Conservation (phyloP, 2,888 invertebrate species). For the Nowickia ferox region DNA sequence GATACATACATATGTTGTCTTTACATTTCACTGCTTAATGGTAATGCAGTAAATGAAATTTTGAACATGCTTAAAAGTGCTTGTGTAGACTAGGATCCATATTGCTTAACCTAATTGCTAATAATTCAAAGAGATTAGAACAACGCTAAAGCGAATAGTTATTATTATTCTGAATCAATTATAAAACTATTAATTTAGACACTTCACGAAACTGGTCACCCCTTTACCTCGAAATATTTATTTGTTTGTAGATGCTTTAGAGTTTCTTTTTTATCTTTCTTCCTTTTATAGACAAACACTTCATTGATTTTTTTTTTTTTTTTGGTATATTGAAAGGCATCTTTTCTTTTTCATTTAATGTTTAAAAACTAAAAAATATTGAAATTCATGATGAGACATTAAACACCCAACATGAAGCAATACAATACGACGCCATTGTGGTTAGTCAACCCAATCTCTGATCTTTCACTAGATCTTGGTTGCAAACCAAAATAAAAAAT, state of each 20-base stretch:
- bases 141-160: too few relatives aligned
- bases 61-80: too few relatives aligned
- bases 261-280: constrained; percentile 4
- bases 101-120: too few relatives aligned
- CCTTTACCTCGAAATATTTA: constrained; percentile 10
- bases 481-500: constrained; percentile 48
- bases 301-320: constrained; percentile 58
- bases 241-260: constrained; percentile 10
- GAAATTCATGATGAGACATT: constrained; percentile 72
- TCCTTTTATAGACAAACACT: constrained; percentile 65
- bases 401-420: constrained; percentile 72
- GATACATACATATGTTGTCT: too few relatives aligned
- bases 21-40: too few relatives aligned
- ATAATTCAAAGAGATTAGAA: too few relatives aligned
- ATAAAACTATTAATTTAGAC: not conserved
- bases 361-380: constrained; percentile 68
- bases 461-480: constrained; percentile 67
- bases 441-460: constrained; percentile 71
- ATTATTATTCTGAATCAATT: not conserved
- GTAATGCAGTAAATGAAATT: too few relatives aligned
- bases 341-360: constrained; percentile 71
- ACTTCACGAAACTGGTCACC: constrained; percentile 26
- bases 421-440: constrained; percentile 72
- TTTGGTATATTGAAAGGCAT: constrained; percentile 55
- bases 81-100: too few relatives aligned